These are phyloP conservation scores for Chiropotes sagulatus DNA, from an alignment of 2,797 vertebrate species.

Conservation along the genomic window DNA sequence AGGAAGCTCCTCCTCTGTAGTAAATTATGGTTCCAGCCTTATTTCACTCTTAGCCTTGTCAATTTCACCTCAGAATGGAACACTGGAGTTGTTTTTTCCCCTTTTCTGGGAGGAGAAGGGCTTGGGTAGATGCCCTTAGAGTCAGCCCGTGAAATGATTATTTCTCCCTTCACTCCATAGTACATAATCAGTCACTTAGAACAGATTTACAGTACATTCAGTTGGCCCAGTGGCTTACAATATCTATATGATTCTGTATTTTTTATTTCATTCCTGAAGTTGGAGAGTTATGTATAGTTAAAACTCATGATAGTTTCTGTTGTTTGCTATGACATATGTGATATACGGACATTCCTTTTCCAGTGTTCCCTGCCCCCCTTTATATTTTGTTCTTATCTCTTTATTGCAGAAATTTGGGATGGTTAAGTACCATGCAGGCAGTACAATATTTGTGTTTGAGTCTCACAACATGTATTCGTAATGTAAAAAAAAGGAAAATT, in stretches of 20 bases:
- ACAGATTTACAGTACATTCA: neutral
- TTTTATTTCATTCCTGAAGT: neutral
- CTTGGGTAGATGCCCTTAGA: neutral
- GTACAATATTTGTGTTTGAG: neutral
- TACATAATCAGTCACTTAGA: neutral
- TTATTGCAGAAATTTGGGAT: neutral
- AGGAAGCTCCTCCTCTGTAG: fast-evolving
- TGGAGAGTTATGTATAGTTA: neutral
- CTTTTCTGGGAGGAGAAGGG: neutral
- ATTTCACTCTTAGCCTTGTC: neutral
- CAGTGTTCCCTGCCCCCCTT: neutral
- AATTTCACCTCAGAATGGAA: neutral
- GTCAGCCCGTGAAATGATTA: neutral
- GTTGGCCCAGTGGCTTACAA: neutral
- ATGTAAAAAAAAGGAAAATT: neutral
- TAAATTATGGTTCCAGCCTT: neutral
- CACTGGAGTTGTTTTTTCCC: neutral
- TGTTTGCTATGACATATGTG: neutral
- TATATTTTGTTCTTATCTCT: slow-evolving; percentile 25
- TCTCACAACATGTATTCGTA: neutral
- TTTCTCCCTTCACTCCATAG: neutral
- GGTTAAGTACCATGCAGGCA: neutral
- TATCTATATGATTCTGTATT: neutral
- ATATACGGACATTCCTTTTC: neutral
- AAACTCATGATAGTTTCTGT: neutral